A percentile compares a stretch with the other conserved stretches of the same genome.
phyloP scores from a whole-genome alignment of 2,797 vertebrate species.

The Alcedo quadribrachys region DNA sequence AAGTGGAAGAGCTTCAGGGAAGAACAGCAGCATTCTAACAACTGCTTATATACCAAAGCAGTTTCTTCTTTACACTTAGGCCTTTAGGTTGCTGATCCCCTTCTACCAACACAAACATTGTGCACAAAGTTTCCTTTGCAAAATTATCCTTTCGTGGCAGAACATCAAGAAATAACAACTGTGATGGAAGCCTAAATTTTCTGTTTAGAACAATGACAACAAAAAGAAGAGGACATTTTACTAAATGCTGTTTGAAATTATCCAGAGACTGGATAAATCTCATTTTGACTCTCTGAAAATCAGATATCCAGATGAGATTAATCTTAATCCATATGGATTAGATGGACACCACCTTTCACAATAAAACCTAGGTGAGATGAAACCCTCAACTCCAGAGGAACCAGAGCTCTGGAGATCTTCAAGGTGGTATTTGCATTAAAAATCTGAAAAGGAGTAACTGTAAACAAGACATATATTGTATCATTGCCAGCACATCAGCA shows the following conservation, averaged over 20 bases:
- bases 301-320: background rate
- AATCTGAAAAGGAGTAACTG: background rate
- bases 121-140: background rate
- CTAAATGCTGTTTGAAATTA: background rate
- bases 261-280: background rate
- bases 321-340: background rate
- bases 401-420: background rate
- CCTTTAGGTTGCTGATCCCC: background rate
- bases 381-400: background rate
- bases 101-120: background rate
- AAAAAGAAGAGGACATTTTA: background rate
- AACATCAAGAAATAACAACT: slow-evolving; percentile 6
- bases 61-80: background rate
- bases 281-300: background rate
- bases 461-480: background rate
- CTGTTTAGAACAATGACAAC: background rate
- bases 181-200: background rate
- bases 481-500: background rate
- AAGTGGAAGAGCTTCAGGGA: slow-evolving; percentile 17
- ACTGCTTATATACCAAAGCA: background rate
- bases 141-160: slow-evolving; percentile 14
- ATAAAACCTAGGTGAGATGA: background rate
- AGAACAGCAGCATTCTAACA: background rate
- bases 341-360: background rate
- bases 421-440: background rate